Evolutionary conservation across 2,888 invertebrate species (phyloP), one percentile per base, ranked within the genome.

Genomic region (Blomia tropicalis): DNA sequence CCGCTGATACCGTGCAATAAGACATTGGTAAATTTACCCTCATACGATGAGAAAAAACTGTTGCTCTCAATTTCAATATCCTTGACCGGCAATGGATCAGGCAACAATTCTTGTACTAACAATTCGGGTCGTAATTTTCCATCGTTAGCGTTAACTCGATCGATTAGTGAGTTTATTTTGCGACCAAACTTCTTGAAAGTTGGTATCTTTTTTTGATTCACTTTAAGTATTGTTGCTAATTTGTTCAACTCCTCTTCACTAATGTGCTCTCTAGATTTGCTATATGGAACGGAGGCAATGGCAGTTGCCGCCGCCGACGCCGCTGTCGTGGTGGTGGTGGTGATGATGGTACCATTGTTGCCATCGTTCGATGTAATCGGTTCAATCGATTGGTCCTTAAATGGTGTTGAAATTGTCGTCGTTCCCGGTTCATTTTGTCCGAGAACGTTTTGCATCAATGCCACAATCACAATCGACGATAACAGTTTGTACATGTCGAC

Each of bases 41-140:
- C 82, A 32, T 81, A 80, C 0, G 82, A 81, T 66, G 87, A 78
- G n/a, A 25, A 31, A 2, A 82, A 81, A 69, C 84, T 82, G 62
- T 79, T 59, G 47, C 66, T 64, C 53, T 65, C 63, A 1, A 67
- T 47, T 53, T 67, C 81, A 75, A 85, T 81, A 67, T 85, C 82
- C 0, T 87, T 87, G 27, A 88, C 82, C 1, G 79, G 75, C 76
- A 86, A 81, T 0, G 90, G 89, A 71, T 89, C 88, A 0, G 85
- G 84, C 59, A 89, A 79, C 23, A 66, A 63, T 25, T 66, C 62
- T 7, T 65, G 54, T 1, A 68, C 58, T 1, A 68, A 25, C 4
- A 61, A 36, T 11, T 63, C 64, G 11, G 66, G 43, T 27, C 56
- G 2, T 19, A 56, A n/a, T 14, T 32, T 17, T 2, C 36, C 32